These are phyloP conservation scores for Petroica traversi DNA, from an alignment of 2,113 vertebrate genomes.

Conservation along the genomic window DNA sequence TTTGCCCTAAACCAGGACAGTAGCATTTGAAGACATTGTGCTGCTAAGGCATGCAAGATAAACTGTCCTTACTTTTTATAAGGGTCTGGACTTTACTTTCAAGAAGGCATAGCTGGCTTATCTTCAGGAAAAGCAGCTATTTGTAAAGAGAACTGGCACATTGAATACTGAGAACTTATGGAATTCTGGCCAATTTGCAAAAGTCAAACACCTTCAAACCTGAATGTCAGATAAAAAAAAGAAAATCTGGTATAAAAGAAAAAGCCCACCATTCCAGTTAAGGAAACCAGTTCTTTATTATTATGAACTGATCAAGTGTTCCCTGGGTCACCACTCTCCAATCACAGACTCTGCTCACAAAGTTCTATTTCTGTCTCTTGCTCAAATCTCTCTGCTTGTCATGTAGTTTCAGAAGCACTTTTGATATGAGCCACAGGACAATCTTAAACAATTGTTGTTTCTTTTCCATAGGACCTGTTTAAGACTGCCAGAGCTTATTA, in stretches of 20 bases:
- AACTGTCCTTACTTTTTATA: neutral
- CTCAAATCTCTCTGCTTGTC: slow-evolving; percentile 30
- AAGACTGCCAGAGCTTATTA: neutral
- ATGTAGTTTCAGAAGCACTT: slow-evolving; percentile 51
- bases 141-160: neutral
- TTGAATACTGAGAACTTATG: fast-evolving
- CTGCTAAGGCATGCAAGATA: neutral
- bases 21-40: neutral
- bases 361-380: slow-evolving; percentile 42
- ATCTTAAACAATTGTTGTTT: neutral
- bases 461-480: neutral
- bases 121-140: neutral
- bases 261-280: neutral
- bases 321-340: neutral
- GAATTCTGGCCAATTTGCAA: neutral
- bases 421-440: neutral
- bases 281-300: neutral
- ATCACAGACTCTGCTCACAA: neutral
- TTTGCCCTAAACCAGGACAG: too few species aligned
- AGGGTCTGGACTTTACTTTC: neutral
- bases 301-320: neutral
- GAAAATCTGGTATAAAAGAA: neutral
- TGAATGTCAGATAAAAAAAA: neutral
- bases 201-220: neutral
- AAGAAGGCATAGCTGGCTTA: neutral